These are phyloP conservation scores for Lutraria rhynchaena DNA, from an alignment of 1,140 invertebrate genomes.

Conservation along the genomic window DNA sequence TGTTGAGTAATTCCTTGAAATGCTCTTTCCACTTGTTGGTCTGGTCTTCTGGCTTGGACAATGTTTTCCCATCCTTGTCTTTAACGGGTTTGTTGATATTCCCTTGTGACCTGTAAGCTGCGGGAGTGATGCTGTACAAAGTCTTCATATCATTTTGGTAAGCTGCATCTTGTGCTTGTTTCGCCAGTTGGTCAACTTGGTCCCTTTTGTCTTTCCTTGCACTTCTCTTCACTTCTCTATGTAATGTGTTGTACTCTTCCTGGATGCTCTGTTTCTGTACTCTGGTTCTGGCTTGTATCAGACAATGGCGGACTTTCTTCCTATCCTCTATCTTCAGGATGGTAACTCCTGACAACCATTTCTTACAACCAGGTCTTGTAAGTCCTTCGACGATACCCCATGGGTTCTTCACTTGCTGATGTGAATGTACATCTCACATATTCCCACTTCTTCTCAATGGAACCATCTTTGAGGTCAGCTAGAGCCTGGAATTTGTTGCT, in stretches of 20 bases:
- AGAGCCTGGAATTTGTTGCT: not conserved
- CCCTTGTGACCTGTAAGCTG: too few species aligned
- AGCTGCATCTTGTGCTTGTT: not conserved
- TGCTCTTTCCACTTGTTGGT: constrained; percentile 6
- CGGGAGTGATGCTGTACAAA: constrained; percentile 38
- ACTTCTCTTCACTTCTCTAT: constrained; percentile 53
- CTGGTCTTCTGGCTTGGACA: not conserved
- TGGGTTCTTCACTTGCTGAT: not conserved
- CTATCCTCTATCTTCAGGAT: not conserved
- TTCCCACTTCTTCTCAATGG: not conserved
- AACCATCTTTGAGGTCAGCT: not conserved
- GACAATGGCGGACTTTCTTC: not conserved
- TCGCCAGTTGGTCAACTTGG: constrained; percentile 20
- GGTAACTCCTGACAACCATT: not conserved
- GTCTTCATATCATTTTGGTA: constrained; percentile 9
- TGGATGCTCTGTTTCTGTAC: not conserved
- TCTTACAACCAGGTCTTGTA: constrained; percentile 4
- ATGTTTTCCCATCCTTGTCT: not conserved
- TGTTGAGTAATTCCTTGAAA: not conserved
- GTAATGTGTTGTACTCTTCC: not conserved
- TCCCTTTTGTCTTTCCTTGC: constrained; percentile 38
- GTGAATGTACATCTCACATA: not conserved
- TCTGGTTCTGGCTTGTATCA: constrained; percentile 1
- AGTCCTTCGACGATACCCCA: not conserved
- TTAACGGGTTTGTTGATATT: constrained; percentile 2